Evolutionary conservation across 2,888 invertebrate species (phyloP).

Genomic region (Papilio protenor): DNA sequence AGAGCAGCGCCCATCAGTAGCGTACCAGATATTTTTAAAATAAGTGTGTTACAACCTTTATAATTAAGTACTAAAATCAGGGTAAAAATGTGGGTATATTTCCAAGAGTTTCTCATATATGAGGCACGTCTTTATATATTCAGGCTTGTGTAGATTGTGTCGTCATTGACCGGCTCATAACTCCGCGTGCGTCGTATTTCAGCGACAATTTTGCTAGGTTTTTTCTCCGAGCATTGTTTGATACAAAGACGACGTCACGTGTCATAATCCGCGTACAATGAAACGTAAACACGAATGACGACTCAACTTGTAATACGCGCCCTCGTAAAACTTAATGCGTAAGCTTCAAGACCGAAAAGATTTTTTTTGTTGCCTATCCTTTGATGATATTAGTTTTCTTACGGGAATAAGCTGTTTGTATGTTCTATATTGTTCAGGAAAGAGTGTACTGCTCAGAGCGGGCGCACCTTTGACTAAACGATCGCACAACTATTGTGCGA

Average conservation of each 20-base stretch:
- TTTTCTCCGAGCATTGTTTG: constrained; percentile 63
- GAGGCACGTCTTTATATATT: constrained; percentile 25
- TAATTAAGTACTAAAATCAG: constrained; percentile 9
- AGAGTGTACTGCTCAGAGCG: too few species aligned
- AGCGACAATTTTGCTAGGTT: constrained; percentile 54
- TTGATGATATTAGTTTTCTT: constrained; percentile 34
- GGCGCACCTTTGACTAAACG: too few species aligned
- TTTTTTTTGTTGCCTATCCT: constrained; percentile 17
- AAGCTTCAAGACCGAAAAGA: constrained; percentile 34
- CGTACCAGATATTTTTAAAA: too few species aligned
- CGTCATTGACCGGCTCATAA: constrained; percentile 40
- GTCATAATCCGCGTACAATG: constrained; percentile 80
- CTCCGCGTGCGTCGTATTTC: constrained; percentile 48
- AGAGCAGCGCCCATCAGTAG: too few species aligned
- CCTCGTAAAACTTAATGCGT: constrained; percentile 74
- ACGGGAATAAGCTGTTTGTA: constrained; percentile 28
- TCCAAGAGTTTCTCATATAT: constrained; percentile 15
- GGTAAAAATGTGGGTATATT: constrained; percentile 24
- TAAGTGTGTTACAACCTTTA: constrained; percentile 19
- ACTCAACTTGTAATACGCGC: constrained; percentile 72
- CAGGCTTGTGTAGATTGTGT: constrained; percentile 37
- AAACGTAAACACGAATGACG: constrained; percentile 75
- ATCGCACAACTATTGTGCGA: too few species aligned
- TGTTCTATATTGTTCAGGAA: too few species aligned
- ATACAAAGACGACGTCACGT: constrained; percentile 75